These are phyloP conservation scores for Cheilosia pagana DNA, from an alignment of 2,888 invertebrate genomes.

Conservation along the genomic window DNA sequence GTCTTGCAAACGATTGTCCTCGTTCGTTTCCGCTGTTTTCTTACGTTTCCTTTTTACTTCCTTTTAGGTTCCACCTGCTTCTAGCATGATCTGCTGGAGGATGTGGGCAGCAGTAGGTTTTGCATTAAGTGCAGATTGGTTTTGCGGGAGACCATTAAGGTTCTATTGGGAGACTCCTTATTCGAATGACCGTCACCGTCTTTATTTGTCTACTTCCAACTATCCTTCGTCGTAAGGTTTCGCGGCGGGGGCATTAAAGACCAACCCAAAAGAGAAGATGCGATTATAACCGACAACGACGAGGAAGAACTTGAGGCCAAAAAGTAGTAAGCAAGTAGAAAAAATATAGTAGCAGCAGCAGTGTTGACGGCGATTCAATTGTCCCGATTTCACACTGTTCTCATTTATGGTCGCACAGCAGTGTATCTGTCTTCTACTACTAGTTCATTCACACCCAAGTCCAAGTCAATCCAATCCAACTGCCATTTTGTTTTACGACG, in stretches of 20 bases:
- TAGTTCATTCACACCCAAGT: conserved; percentile 78
- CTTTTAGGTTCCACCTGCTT: conserved; percentile 59
- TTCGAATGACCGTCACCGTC: conserved; percentile 20
- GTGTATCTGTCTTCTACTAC: conserved; percentile 72
- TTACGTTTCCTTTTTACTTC: conserved; percentile 40
- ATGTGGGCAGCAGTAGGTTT: conserved; percentile 46
- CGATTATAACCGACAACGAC: conserved; percentile 44
- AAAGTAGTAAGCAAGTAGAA: conserved; percentile 48
- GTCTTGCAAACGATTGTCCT: conserved; percentile 31
- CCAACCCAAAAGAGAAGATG: conserved; percentile 21
- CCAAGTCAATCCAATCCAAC: conserved; percentile 79
- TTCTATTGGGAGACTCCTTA: conserved; percentile 34
- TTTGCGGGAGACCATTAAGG: conserved; percentile 15
- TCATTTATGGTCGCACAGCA: conserved; percentile 57
- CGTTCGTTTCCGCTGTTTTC: conserved; percentile 58
- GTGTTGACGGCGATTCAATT: conserved; percentile 69
- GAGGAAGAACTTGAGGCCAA: conserved; percentile 33
- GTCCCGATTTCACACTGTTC: conserved; percentile 69
- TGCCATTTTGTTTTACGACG: conserved; percentile 82
- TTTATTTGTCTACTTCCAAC: conserved; percentile 2
- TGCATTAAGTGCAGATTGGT: not conserved
- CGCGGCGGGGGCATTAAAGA: conserved; percentile 11
- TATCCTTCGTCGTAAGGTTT: conserved; percentile 22
- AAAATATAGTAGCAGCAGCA: conserved; percentile 58
- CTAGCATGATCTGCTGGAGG: conserved; percentile 48